phyloP scores from a whole-genome alignment of 2,113 vertebrate species.

The Ahaetulla prasina region DNA sequence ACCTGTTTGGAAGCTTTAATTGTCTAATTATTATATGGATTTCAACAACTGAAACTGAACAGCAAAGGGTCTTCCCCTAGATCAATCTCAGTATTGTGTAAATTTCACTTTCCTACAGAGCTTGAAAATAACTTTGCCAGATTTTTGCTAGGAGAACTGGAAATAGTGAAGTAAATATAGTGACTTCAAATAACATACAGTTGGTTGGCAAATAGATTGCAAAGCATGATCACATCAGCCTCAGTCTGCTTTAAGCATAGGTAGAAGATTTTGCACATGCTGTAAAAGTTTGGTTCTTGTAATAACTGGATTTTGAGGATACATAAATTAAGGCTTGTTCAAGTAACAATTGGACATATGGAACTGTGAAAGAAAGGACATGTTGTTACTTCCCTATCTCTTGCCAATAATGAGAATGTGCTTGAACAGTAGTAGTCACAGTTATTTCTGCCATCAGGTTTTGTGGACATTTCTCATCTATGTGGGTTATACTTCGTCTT shows the following conservation, averaged over 20 bases:
- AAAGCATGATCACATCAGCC: neutral
- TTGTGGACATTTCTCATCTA: neutral
- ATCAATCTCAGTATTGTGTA: neutral
- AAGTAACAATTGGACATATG: neutral
- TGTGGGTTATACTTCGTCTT: neutral
- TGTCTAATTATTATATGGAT: neutral
- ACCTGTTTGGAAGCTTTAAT: neutral
- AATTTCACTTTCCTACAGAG: neutral
- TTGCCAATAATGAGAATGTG: neutral
- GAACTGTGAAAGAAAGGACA: neutral
- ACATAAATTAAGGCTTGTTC: neutral
- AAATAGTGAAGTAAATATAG: conserved; percentile 3
- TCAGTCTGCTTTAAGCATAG: neutral
- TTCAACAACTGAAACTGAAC: neutral
- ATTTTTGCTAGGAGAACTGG: neutral
- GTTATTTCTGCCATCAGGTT: neutral
- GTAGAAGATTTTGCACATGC: neutral
- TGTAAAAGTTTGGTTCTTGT: neutral
- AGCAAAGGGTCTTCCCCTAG: neutral
- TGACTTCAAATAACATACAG: conserved; percentile 6
- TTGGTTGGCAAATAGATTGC: neutral
- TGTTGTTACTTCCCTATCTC: neutral
- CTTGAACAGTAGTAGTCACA: neutral
- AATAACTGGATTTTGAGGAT: neutral
- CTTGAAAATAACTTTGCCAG: neutral